Evolutionary conservation across 1,140 invertebrate genomes (phyloP).

Genomic region (Hylaeus anthracinus): DNA sequence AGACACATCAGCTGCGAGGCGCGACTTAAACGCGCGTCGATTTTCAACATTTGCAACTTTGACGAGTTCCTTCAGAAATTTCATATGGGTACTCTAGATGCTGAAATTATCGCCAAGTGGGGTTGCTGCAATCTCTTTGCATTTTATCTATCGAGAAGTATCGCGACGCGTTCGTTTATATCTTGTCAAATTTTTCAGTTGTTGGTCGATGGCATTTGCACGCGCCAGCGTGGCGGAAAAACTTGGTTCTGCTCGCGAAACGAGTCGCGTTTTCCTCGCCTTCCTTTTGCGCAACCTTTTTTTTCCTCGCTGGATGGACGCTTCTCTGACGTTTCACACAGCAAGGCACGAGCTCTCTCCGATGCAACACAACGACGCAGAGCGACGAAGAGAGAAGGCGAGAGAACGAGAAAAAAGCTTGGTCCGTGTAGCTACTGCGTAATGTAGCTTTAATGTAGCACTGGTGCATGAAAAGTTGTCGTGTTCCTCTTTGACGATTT

Average conservation of each 20-base stretch:
- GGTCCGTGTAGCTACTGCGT: constrained; percentile 49
- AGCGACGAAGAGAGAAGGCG: neutral
- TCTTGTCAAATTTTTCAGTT: no score
- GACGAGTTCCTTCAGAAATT: no score
- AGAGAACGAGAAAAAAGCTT: constrained; percentile 17
- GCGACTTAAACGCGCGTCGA: no score
- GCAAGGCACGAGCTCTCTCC: neutral
- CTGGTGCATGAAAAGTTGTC: constrained; percentile 37
- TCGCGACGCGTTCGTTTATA: no score
- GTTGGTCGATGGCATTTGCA: no score
- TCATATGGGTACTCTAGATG: no score
- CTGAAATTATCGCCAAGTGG: no score
- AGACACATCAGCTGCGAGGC: no score
- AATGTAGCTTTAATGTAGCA: constrained; percentile 73
- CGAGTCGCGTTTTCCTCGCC: constrained; percentile 17
- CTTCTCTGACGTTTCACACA: constrained; percentile 16
- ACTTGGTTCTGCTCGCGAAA: neutral
- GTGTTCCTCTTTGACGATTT: constrained; percentile 72
- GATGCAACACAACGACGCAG: neutral
- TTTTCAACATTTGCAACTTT: no score
- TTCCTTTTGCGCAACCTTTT: constrained; percentile 6
- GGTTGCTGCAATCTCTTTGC: no score
- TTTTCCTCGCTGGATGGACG: neutral
- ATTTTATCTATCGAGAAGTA: no score
- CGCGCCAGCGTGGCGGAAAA: neutral